Base-by-base conservation (phyloP, 1,140 invertebrate genomes). In the Philopotamus ludificatus region DNA sequence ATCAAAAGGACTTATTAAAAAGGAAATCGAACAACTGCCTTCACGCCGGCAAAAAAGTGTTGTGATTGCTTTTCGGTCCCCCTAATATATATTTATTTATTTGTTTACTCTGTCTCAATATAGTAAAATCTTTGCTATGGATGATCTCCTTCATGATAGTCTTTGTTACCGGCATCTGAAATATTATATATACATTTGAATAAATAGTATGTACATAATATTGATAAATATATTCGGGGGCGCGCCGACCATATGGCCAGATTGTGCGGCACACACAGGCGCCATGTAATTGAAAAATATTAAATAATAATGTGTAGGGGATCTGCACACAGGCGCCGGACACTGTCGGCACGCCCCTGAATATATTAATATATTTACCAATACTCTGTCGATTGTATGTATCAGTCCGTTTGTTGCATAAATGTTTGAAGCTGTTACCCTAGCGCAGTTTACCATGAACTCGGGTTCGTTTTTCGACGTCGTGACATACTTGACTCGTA, bases 401-500 rank as follows among this genome's bases (percentile, higher is more conserved):
- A 68, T 41, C 7, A 68, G 47, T 45, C 55, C 66, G 12, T 54
- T 61, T 18, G 39, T 47, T n/a, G 62, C 62, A 22, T 54, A 53
- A 12, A 59, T 62, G 21, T 68, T 54, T 0, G 55, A 26, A 4
- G 45, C 21, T 25, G 44, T 7, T 2, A 68, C 39, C 49, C 47
- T 60, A 9, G 55, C 57, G 57, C 66, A 68, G 25, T 68, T 68
- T 9, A 68, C 66, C 25, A 64, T 21, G 3, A 51, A 53, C 3
- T 23, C 8, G 10, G 12, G 12, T 44, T 67, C 61, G 4, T 42
- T 54, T 15, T 21, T 41, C 15, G 9, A 8, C 8, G 20, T n/a
- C 8, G 21, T 2, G n/a, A 55, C 23, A n/a, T 59, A 2, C 23
- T 63, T 57, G 3, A 63, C 12, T 39, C 18, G 10, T 25, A 64